phyloP scores from a whole-genome alignment of 2,888 invertebrate species.

The Mythimna vitellina region DNA sequence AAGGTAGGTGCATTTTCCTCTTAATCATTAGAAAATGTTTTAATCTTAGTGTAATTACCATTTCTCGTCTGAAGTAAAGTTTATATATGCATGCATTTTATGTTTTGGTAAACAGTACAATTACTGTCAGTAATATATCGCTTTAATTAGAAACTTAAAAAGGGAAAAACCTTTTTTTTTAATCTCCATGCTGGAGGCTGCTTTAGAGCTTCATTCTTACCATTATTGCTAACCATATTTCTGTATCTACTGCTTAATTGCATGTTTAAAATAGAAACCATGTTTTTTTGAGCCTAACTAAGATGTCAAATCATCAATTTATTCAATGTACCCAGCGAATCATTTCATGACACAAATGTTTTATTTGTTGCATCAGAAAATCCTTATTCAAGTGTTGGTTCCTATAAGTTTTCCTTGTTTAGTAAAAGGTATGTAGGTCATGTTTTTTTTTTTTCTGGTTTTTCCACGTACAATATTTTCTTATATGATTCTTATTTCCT shows the following conservation, averaged over 20 bases:
- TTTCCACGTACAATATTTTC: background rate
- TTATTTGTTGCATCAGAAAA: conserved; percentile 42
- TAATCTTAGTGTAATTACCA: background rate
- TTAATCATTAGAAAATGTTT: background rate
- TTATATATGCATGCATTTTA: conserved; percentile 25
- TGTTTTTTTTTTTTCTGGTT: background rate
- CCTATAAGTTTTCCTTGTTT: background rate
- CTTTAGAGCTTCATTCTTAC: background rate
- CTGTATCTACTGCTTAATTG: background rate
- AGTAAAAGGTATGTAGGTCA: background rate
- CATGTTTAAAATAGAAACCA: background rate
- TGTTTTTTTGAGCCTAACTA: background rate
- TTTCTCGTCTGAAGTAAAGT: background rate
- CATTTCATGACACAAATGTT: background rate
- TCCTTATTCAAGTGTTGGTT: background rate
- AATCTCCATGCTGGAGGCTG: background rate
- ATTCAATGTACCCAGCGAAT: background rate
- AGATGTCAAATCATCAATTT: conserved; percentile 7
- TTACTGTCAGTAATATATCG: background rate
- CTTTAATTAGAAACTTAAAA: background rate
- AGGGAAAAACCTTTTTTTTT: background rate
- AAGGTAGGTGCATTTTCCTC: conserved; percentile 86
- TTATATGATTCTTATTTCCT: conserved; percentile 6
- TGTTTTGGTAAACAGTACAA: background rate
- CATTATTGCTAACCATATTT: background rate